phyloP scores from a whole-genome alignment of 2,797 vertebrate species.

The Ctenochaetus hawaiiensis region DNA sequence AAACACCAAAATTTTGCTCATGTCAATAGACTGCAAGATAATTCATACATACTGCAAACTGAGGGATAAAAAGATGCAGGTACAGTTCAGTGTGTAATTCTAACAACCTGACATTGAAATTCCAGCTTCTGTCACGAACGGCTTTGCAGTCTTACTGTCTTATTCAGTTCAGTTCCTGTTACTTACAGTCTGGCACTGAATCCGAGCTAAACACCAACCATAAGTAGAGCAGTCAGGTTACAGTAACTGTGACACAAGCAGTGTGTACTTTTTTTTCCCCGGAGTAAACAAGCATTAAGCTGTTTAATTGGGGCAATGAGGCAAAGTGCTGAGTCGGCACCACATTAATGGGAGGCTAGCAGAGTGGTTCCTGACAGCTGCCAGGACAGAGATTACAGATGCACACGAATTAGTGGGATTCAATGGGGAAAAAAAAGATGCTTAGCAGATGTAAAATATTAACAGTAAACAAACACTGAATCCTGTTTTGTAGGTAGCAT shows the following conservation, averaged over 20 bases:
- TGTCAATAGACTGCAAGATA: neutral
- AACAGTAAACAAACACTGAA: neutral
- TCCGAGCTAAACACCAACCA: conserved; percentile 29
- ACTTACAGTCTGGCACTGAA: conserved; percentile 14
- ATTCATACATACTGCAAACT: neutral
- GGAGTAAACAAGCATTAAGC: conserved; percentile 70
- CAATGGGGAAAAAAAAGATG: neutral
- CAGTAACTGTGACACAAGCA: conserved; percentile 64
- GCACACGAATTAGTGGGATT: conserved; percentile 34
- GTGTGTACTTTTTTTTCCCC: conserved; percentile 53
- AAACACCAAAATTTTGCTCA: neutral
- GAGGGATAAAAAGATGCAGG: neutral
- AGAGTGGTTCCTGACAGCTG: conserved; percentile 61
- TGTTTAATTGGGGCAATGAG: conserved; percentile 73
- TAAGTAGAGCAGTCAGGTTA: conserved; percentile 47
- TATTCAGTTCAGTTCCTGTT: conserved; percentile 23
- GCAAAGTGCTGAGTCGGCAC: conserved; percentile 66
- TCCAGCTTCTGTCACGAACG: conserved; percentile 34
- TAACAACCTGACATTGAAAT: conserved; percentile 30
- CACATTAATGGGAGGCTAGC: conserved; percentile 54
- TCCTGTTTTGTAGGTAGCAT: neutral
- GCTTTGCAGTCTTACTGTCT: conserved; percentile 29
- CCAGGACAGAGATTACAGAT: conserved; percentile 47
- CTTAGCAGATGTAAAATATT: conserved; percentile 7
- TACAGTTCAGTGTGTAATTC: neutral